Conservation (phyloP, 2,113 vertebrate species). For the Notiomystis cincta region DNA sequence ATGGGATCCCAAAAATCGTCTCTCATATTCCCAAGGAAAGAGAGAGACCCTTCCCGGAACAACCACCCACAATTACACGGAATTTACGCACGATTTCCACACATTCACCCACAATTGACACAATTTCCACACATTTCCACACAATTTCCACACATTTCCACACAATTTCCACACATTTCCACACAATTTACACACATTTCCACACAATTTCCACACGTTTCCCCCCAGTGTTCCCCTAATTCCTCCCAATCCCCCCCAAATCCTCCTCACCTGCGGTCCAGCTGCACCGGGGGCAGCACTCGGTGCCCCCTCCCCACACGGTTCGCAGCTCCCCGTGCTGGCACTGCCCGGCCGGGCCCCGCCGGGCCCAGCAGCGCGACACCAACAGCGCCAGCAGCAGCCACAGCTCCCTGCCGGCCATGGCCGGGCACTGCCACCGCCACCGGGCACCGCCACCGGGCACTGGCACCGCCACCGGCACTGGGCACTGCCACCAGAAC, state of each 20-base stretch:
- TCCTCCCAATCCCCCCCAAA: no score
- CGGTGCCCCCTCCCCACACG: not conserved
- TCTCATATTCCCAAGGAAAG: not conserved
- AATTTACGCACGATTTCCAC: not conserved
- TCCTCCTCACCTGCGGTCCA: not conserved
- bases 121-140: no score
- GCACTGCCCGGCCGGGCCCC: not conserved
- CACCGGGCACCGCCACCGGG: no score
- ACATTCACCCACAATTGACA: not conserved
- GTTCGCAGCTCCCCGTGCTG: accelerated
- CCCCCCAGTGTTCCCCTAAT: no score
- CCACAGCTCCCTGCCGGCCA: not conserved
- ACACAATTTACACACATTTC: not conserved
- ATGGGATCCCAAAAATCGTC: not conserved
- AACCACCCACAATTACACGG: not conserved
- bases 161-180: not conserved
- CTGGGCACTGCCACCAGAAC: no score
- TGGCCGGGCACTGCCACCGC: not conserved
- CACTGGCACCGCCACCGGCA: no score
- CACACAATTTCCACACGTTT: no score
- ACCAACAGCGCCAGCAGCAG: not conserved
- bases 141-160: not conserved
- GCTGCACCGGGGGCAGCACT: not conserved
- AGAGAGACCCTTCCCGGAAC: no score
- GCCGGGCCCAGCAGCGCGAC: not conserved